Base-by-base conservation (phyloP, 2,888 invertebrate species). In the Caenorhabditis plicata region DNA sequence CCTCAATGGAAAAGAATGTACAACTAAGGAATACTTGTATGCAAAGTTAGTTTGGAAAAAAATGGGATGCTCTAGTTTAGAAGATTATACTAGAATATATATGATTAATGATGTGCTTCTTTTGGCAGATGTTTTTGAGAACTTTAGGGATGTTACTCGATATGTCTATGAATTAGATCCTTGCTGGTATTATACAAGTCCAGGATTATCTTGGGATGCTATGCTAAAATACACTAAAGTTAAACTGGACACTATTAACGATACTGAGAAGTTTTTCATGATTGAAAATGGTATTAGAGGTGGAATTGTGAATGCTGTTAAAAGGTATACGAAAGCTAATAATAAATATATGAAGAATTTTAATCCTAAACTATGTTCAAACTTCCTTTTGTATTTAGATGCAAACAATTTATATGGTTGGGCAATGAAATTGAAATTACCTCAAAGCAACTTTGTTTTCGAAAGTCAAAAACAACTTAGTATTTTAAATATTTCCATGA, bases 91-190 rank as follows among this genome's bases (percentile, higher is more conserved):
- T 11, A 56, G 69, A 26, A 47, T 69, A 27, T 71, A 70, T 56
- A 47, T 68, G 29, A 55, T 52, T 46, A 62, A 65, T 3, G 73
- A 74, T 58, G 63, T 72, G 2, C 39, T 69, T 11, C 44, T 73
- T 8, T 54, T 78, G 19, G 71, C 71, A 9, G 68, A 80, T 62
- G 62, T 79, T 9, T 78, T 77, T 64, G 72, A 81, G 54, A 65
- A 53, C 13, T 80, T 80, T 50, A 48, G 71, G 48, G 41, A 56
- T 22, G 46, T 71, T 13, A 67, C 68, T 53, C 25, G 65, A 13
- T 26, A 61, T 15, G 44, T 57, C 9, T 74, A 76, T 45, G 42
- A 65, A 27, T 48, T 80, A 20, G 78, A 81, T 62, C 73, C 73
- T 0, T 44, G 35, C 27, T 63, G 52, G 44, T 80, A 75, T 41